Percentiles rank a stretch among this genome's conserved stretches.
phyloP scores from a whole-genome alignment of 2,113 vertebrate species.

The Athene noctua region DNA sequence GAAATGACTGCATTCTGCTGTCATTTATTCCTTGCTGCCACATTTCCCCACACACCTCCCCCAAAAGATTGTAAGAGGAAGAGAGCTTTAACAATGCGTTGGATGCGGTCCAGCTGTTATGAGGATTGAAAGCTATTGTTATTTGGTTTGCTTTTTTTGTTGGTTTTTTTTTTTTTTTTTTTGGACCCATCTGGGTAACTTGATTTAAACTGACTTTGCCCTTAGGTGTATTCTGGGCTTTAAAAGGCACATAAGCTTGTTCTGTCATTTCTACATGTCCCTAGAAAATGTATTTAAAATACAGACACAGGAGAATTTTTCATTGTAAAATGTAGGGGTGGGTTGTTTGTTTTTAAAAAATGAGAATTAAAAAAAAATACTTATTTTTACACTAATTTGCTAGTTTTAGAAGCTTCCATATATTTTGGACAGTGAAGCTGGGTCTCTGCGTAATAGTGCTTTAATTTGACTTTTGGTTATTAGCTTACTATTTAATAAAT shows the following conservation, averaged over 20 bases:
- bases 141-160: neutral
- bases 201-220: conserved; percentile 68
- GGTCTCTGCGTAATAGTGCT: neutral
- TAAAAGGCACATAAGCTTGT: conserved; percentile 34
- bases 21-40: neutral
- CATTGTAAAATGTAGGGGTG: accelerated
- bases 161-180: neutral
- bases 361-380: too few species aligned
- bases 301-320: neutral
- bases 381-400: neutral
- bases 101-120: neutral
- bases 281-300: neutral
- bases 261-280: accelerated
- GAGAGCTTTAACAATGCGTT: conserved; percentile 1
- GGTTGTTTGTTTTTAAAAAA: neutral
- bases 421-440: neutral
- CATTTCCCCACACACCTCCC: neutral
- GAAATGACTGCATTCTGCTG: neutral
- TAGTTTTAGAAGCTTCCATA: neutral
- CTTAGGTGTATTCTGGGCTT: conserved; percentile 41
- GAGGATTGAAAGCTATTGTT: neutral
- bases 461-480: neutral
- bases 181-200: neutral
- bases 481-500: neutral
- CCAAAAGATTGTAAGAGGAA: neutral